Conservation (phyloP, 2,888 invertebrate species). For the Thymelicus acteon region DNA sequence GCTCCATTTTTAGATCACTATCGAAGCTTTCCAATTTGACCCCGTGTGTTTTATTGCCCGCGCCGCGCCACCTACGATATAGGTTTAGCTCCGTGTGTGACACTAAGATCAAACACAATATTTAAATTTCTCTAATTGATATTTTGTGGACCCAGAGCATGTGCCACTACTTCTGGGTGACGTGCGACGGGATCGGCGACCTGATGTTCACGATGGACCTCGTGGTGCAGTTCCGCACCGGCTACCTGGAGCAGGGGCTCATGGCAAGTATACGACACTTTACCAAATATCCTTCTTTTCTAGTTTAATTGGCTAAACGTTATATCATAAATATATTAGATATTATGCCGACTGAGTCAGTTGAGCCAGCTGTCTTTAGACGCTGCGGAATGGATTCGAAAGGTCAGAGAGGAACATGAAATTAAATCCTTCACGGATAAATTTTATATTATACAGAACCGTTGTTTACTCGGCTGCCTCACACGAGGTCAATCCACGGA, state of each 20-base stretch:
- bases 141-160: constrained; percentile 78
- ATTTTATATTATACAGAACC: no score
- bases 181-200: constrained; percentile 94
- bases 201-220: constrained; percentile 95
- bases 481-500: no score
- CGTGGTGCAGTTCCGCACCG: constrained; percentile 95
- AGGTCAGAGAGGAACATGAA: no score
- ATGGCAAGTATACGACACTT: constrained; percentile 84
- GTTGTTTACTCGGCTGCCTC: no score
- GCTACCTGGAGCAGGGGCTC: constrained; percentile 97
- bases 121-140: neutral
- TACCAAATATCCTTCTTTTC: no score
- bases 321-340: no score
- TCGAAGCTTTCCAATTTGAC: constrained; percentile 35
- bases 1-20: constrained; percentile 35
- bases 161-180: constrained; percentile 91
- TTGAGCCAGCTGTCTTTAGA: neutral
- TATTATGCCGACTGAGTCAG: no score
- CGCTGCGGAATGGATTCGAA: neutral
- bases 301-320: no score
- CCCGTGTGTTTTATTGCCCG: constrained; percentile 32
- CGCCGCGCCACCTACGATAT: neutral
- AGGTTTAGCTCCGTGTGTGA: neutral
- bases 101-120: no score
- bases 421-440: no score